Evolutionary conservation across 2,888 invertebrate species (phyloP), one percentile per base, ranked within the genome.

Genomic region (Epinotia bilunana): DNA sequence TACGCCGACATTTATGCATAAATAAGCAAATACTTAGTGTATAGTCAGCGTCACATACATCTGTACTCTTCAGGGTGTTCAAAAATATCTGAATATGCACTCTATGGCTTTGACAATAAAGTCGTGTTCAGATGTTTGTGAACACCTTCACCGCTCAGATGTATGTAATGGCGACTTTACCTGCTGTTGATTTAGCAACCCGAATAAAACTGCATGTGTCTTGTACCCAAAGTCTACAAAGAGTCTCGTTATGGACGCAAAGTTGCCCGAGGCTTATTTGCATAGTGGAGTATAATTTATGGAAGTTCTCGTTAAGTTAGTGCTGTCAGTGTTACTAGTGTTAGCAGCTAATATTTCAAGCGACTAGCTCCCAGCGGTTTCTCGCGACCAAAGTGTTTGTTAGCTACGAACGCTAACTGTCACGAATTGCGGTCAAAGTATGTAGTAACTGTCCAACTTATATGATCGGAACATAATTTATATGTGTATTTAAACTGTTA

Each of bases 181-280:
- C 18, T 1, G 43, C 46, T 63, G 13, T 16, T 49, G 49, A 49
- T 23, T 23, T 49, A 49, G 64, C 16, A 46, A 49, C 46, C 1
- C 23, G 65, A 28, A 53, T 65, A 12, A 46, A 49, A 46, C 49
- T 23, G 16, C 23, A n/a, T 9, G 28, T 65, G 0, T 55, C 53
- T 55, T 33, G 12, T 28, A 28, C 28, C n/a, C 28, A 65, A 61
- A 49, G 11, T 53, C 49, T 23, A 53, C 23, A 53, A 72, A 53
- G 63, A 72, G 57, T 67, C 60, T 73, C 18, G 43, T 64, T 39
- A 28, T 64, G 81, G 79, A 83, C 82, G 80, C 84, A 85, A 85
- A 84, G 86, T 80, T 86, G 84, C 86, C 88, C 77, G 82, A 82
- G 83, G 82, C 83, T 85, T 86, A 84, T 89, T 87, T 84, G 85